A percentile compares a stretch with the other conserved stretches of the same genome.
These are phyloP conservation scores for Murina feae DNA, from an alignment of 2,113 vertebrate species.

Conservation along the genomic window DNA sequence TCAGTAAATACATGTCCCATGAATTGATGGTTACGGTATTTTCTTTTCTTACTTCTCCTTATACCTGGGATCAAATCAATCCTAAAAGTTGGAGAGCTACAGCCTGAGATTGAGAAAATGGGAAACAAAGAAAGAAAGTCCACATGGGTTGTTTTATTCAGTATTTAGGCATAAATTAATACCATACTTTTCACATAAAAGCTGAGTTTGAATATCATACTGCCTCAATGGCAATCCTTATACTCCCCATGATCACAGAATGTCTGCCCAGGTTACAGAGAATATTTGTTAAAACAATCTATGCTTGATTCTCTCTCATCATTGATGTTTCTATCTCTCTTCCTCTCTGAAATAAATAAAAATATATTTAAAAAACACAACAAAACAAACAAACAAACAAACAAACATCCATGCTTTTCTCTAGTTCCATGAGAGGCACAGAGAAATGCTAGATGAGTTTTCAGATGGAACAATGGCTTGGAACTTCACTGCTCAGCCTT, in stretches of 20 bases:
- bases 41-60: neutral
- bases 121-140: neutral
- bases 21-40: neutral
- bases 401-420: neutral
- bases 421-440: neutral
- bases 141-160: neutral
- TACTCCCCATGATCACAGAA: neutral
- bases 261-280: neutral
- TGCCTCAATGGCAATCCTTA: neutral
- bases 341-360: no score
- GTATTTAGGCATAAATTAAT: neutral
- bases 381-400: no score
- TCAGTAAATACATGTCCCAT: neutral
- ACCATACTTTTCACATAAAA: neutral
- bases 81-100: neutral
- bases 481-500: neutral
- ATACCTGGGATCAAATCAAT: neutral
- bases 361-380: no score
- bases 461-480: neutral
- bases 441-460: neutral
- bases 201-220: neutral
- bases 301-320: neutral
- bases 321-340: no score
- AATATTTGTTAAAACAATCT: neutral
- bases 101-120: neutral